phyloP scores from a whole-genome alignment of 1,140 invertebrate species.

The Hirudo medicinalis region DNA sequence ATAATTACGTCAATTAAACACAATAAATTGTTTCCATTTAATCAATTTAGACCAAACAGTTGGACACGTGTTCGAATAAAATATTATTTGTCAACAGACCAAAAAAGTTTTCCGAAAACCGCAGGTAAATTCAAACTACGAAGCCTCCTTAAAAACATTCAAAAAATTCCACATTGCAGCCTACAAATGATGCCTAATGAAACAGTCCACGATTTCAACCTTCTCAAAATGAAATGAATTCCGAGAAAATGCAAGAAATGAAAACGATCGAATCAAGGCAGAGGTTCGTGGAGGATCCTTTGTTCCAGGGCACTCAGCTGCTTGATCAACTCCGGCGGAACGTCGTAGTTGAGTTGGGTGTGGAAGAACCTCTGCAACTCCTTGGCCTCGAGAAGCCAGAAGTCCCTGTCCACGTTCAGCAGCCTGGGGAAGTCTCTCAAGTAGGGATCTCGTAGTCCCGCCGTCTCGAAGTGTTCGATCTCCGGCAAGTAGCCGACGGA shows the following conservation, averaged over 20 bases:
- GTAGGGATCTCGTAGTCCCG: conserved; percentile 28
- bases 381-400: conserved; percentile 76
- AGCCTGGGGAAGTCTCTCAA: conserved; percentile 53
- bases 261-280: not conserved
- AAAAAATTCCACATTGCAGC: not conserved
- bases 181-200: not conserved
- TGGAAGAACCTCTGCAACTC: conserved; percentile 77
- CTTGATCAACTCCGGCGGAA: conserved; percentile 60
- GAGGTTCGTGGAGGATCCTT: conserved; percentile 18
- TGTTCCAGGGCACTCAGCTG: conserved; percentile 61
- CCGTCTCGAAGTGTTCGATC: conserved; percentile 16
- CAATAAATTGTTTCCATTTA: no score
- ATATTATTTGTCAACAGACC: not conserved
- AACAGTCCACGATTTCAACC: not conserved
- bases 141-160: not conserved
- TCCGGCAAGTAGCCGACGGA: conserved; percentile 39
- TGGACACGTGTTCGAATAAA: no score
- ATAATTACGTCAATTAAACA: no score
- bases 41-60: no score
- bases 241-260: no score
- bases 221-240: not conserved
- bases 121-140: not conserved
- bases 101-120: not conserved
- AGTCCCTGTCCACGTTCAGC: conserved; percentile 72
- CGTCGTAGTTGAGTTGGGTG: conserved; percentile 73